phyloP scores from a whole-genome alignment of 2,797 vertebrate species.

The Fistularia commersonii region DNA sequence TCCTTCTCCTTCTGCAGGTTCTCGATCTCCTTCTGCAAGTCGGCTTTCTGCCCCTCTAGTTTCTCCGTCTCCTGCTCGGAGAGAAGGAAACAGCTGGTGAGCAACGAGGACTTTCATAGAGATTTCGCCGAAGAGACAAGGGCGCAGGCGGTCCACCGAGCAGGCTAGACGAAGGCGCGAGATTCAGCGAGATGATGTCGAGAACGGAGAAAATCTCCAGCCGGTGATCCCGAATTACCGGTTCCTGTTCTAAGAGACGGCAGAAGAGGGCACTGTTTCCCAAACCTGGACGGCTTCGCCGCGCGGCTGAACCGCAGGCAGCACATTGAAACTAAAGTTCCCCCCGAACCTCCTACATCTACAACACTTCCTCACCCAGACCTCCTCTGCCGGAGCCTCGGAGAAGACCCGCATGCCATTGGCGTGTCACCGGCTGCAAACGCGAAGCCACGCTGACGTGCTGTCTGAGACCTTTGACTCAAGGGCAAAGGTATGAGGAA shows the following conservation, averaged over 20 bases:
- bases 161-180: too few relatives aligned
- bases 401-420: slow-evolving; percentile 7
- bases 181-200: too few relatives aligned
- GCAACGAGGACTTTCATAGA: too few relatives aligned
- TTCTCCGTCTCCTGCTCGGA: slow-evolving; percentile 89
- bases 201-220: too few relatives aligned
- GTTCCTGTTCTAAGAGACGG: neutral
- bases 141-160: too few relatives aligned
- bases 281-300: neutral
- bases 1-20: slow-evolving; percentile 97
- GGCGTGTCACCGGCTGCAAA: slow-evolving; percentile 30
- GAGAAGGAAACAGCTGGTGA: slow-evolving; percentile 5
- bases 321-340: slow-evolving; percentile 3
- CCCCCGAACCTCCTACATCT: too few relatives aligned
- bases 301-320: neutral
- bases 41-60: slow-evolving; percentile 94
- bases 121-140: too few relatives aligned
- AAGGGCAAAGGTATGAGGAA: slow-evolving; percentile 73
- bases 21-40: slow-evolving; percentile 96
- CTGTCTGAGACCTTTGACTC: slow-evolving; percentile 68
- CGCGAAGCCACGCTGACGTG: slow-evolving; percentile 43
- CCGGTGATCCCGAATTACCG: too few relatives aligned
- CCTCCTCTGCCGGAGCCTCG: too few relatives aligned
- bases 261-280: slow-evolving; percentile 63
- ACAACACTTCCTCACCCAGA: too few relatives aligned